Base-by-base conservation (phyloP, 30 jellyfish, hydroid and myxozoan species). In the Aurelia aurita region DNA sequence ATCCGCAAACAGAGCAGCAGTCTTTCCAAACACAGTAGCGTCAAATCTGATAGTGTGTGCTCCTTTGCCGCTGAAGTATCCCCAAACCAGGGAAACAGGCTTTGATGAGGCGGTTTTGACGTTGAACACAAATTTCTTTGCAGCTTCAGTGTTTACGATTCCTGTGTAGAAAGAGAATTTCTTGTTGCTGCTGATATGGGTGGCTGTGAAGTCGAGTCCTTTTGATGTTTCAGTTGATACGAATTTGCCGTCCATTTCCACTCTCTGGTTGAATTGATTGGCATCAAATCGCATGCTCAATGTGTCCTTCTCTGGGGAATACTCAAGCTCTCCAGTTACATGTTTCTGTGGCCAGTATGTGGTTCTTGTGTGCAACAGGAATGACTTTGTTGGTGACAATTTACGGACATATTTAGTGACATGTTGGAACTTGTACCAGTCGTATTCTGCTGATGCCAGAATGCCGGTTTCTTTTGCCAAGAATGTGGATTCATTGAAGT, bases 351-450 rank as follows among this genome's bases (percentile, higher is more conserved):
- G 99, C 87, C 91, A 95, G 83, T 95, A 95, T 9, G 92, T 75
- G 14, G 99, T 95, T 74, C 91, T 67, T 26, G 93, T 61, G 82
- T 85, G 96, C 62, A 95, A 46, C 27, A 84, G 89, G 69, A 57
- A 78, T 20, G 83, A 73, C 18, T 84, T 80, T 1, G 90, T 65
- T 18, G 92, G 89, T 25, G 83, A 74, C 25, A 57, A 74, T 64
- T 86, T 86, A 26, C 84, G 62, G 51, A 89, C 97, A 69, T 80
- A 57, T 60, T 87, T 95, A 29, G 93, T 61, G 20, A 84, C 97
- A 61, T 90, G 97, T 60, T 89, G 96, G 74, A 89, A 89, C 66
- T 86, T 95, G 92, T 94, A 94, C 99, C 97, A 89, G 58, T 86
- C 99, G 81, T 89, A 95, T 28, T 81, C 73, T 22, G 96, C 90